A percentile compares a stretch with the other conserved stretches of the same genome.
Evolutionary conservation across 2,797 vertebrate species (phyloP).

Genomic region (Enoplosus armatus): DNA sequence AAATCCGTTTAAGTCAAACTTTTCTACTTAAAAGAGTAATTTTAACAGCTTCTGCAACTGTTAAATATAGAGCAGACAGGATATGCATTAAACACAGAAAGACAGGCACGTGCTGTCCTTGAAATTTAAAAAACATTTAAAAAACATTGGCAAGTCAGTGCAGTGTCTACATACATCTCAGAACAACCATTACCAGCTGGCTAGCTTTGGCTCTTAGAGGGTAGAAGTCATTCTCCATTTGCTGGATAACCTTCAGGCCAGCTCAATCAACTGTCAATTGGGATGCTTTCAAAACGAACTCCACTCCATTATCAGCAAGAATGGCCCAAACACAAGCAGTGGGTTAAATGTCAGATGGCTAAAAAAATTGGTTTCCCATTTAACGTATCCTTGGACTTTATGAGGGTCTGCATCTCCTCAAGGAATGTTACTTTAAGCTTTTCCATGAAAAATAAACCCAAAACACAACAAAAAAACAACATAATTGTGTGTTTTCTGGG

Average conservation of each 20-base stretch:
- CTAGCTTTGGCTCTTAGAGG: conserved; percentile 55
- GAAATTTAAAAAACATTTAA: background rate
- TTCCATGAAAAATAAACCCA: conserved; percentile 3
- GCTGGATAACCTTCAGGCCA: conserved; percentile 72
- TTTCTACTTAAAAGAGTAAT: background rate
- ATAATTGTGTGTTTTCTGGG: conserved; percentile 57
- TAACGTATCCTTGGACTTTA: conserved; percentile 68
- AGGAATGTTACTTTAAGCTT: conserved; percentile 63
- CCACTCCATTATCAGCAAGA: conserved; percentile 70
- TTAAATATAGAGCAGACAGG: background rate
- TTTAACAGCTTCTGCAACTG: background rate
- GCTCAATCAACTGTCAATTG: conserved; percentile 71
- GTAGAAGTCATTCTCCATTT: conserved; percentile 65
- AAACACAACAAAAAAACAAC: conserved; percentile 29
- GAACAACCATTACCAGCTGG: conserved; percentile 49
- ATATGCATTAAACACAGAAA: background rate
- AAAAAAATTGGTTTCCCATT: conserved; percentile 73
- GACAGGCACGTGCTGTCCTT: background rate
- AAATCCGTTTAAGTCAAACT: background rate
- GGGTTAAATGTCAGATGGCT: conserved; percentile 77
- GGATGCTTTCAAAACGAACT: conserved; percentile 72
- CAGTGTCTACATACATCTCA: conserved; percentile 11
- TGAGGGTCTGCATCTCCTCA: conserved; percentile 45
- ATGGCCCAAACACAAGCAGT: conserved; percentile 65
- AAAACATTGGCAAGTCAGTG: background rate